Evolutionary conservation across 1,140 invertebrate species (phyloP).

Genomic region (Trachelipus rathkii): DNA sequence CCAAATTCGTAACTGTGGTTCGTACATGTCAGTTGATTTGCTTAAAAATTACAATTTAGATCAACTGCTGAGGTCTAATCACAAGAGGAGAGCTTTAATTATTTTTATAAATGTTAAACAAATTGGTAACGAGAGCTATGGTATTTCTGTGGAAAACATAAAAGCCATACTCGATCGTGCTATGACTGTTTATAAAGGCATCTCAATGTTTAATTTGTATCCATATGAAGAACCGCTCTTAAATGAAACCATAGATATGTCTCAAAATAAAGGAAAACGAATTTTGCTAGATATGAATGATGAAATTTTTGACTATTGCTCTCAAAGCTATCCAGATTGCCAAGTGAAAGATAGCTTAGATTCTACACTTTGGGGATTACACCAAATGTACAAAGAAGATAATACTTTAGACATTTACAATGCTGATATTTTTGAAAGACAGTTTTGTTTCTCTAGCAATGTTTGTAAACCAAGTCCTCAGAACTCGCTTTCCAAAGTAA

Average conservation of each 20-base stretch:
- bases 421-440: background rate
- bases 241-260: slow-evolving; percentile 12
- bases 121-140: slow-evolving; percentile 35
- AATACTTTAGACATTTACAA: slow-evolving; percentile 35
- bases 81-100: slow-evolving; percentile 32
- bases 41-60: slow-evolving; percentile 32
- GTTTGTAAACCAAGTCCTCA: slow-evolving; percentile 25
- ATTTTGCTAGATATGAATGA: slow-evolving; percentile 34
- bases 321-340: slow-evolving; percentile 36
- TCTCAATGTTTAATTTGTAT: slow-evolving; percentile 33
- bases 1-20: slow-evolving; percentile 32
- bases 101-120: slow-evolving; percentile 38
- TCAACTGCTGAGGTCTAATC: slow-evolving; percentile 25
- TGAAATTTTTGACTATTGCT: slow-evolving; percentile 36
- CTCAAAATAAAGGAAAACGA: slow-evolving; percentile 24
- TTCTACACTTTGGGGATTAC: slow-evolving; percentile 21
- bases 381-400: slow-evolving; percentile 34
- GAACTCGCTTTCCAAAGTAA: background rate
- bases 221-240: slow-evolving; percentile 20
- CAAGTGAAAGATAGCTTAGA: slow-evolving; percentile 22
- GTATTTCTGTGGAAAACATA: slow-evolving; percentile 31
- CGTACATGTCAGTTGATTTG: slow-evolving; percentile 30
- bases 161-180: slow-evolving; percentile 34
- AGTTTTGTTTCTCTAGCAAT: slow-evolving; percentile 29
- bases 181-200: slow-evolving; percentile 28